These are phyloP conservation scores for Rhabdomys dilectus DNA, from an alignment of 2,113 vertebrate genomes.

Conservation along the genomic window DNA sequence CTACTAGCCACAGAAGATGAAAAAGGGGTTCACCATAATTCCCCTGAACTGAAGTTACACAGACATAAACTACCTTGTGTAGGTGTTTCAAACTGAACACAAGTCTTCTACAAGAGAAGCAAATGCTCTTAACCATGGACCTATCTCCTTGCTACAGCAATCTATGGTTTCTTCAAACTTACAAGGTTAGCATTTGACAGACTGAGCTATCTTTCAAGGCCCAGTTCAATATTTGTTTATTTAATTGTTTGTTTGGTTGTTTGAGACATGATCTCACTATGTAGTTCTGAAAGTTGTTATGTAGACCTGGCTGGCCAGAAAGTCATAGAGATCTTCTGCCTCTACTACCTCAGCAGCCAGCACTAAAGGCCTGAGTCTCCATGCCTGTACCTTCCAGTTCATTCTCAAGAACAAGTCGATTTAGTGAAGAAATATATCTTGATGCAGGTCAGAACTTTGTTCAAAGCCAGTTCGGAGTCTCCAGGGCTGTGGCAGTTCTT, in stretches of 20 bases:
- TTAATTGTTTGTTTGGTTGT: background rate
- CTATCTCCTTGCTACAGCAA: background rate
- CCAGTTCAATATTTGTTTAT: background rate
- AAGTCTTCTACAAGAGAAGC: background rate
- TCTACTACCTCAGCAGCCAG: background rate
- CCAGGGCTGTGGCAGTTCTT: background rate
- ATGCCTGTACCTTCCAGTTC: background rate
- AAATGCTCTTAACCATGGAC: background rate
- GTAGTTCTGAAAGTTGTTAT: background rate
- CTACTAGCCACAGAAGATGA: background rate
- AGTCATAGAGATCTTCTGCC: background rate
- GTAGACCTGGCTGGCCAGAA: background rate
- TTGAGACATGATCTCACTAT: background rate
- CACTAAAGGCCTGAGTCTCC: background rate
- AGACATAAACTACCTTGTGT: no score
- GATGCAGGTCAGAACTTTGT: slow-evolving; percentile 37
- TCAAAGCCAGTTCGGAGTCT: background rate
- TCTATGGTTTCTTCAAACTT: background rate
- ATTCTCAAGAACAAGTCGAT: slow-evolving; percentile 20
- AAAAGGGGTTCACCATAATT: background rate
- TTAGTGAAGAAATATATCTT: slow-evolving; percentile 22
- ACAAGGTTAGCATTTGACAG: background rate
- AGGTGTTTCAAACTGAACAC: background rate
- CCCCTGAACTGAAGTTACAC: background rate
- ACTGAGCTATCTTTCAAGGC: background rate